Conservation (phyloP, 2,797 vertebrate species). For the Manis pentadactyla region DNA sequence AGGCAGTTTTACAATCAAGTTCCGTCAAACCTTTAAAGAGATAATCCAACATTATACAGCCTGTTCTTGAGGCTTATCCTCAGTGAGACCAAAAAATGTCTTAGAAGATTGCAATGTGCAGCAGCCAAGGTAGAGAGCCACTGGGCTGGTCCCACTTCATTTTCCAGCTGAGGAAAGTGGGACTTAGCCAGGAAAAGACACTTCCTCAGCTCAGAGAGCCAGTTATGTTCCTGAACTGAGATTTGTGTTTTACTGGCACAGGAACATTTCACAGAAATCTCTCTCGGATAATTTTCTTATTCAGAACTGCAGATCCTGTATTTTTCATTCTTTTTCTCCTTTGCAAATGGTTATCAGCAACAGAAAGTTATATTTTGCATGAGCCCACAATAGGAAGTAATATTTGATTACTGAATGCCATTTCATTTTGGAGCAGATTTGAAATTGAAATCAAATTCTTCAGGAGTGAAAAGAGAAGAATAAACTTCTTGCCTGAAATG, state of each 20-base stretch:
- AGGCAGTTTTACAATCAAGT: not conserved
- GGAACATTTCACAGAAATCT: not conserved
- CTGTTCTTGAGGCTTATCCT: not conserved
- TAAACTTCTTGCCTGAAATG: conserved; percentile 18
- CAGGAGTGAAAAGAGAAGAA: conserved; percentile 12
- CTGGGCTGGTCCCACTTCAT: not conserved
- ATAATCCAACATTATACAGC: not conserved
- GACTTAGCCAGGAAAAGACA: not conserved
- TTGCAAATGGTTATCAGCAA: not conserved
- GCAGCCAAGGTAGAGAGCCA: not conserved
- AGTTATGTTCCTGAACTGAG: not conserved
- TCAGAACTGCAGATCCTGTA: not conserved
- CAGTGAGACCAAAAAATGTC: not conserved
- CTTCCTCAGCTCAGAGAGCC: not conserved
- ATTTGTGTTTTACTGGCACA: not conserved
- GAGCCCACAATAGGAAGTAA: conserved; percentile 35
- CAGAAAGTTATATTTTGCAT: conserved; percentile 52
- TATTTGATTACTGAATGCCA: conserved; percentile 33
- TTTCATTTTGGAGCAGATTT: conserved; percentile 24
- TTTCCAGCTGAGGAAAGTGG: not conserved
- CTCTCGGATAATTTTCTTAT: conserved; percentile 29
- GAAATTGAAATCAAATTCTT: conserved; percentile 47
- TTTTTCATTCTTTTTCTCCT: conserved; percentile 38
- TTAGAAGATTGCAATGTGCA: not conserved
- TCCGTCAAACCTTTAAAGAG: conserved; percentile 15